phyloP scores from a whole-genome alignment of 2,888 invertebrate species.

The Dyspetes luteomarginatus region DNA sequence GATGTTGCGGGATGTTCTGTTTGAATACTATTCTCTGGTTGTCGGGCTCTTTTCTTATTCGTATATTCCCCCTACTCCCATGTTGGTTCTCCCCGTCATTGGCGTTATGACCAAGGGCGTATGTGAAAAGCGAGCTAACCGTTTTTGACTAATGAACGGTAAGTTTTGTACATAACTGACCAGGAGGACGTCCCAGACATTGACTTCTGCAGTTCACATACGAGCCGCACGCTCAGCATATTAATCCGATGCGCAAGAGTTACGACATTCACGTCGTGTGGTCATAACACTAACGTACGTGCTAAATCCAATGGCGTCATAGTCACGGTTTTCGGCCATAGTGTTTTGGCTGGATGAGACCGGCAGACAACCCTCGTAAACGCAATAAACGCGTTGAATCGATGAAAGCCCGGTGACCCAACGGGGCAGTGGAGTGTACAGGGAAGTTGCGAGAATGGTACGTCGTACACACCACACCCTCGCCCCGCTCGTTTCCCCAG shows the following conservation, averaged over 20 bases:
- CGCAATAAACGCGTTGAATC: constrained; percentile 72
- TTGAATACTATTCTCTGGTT: not conserved
- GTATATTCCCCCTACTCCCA: not conserved
- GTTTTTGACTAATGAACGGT: no score
- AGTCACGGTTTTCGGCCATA: constrained; percentile 35
- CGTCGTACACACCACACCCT: not conserved
- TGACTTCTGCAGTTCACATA: not conserved
- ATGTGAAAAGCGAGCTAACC: no score
- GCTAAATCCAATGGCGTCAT: constrained; percentile 69
- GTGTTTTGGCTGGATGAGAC: constrained; percentile 4
- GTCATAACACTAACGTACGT: constrained; percentile 62
- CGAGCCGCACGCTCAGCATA: not conserved
- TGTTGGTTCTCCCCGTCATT: no score
- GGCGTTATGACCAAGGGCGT: no score
- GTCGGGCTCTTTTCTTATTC: not conserved
- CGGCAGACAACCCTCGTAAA: constrained; percentile 67
- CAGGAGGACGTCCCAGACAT: not conserved
- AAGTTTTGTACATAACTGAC: constrained; percentile 10
- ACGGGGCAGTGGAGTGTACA: not conserved
- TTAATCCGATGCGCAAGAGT: constrained; percentile 20
- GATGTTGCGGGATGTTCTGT: not conserved
- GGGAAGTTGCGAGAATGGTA: not conserved
- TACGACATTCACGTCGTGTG: constrained; percentile 38
- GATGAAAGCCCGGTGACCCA: constrained; percentile 71
- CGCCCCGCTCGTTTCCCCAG: not conserved